Evolutionary conservation across 1,140 invertebrate species (phyloP).

Genomic region (Adelges cooleyi): DNA sequence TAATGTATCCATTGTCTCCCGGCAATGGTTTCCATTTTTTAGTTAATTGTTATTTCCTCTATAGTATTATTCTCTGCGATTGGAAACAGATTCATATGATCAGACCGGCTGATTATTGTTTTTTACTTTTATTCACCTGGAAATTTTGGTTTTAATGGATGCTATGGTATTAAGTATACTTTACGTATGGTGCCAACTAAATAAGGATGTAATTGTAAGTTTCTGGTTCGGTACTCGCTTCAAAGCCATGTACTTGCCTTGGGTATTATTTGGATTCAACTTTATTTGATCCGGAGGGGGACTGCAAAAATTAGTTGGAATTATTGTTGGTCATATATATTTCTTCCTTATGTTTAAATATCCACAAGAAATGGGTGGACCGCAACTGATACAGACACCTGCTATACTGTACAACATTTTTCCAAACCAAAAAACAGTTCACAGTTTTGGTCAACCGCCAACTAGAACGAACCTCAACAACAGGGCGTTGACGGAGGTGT

Average conservation of each 20-base stretch:
- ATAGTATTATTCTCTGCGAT: slow-evolving; percentile 82
- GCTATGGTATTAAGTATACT: slow-evolving; percentile 92
- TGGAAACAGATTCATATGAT: slow-evolving; percentile 88
- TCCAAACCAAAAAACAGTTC: slow-evolving; percentile 50
- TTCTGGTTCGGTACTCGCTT: slow-evolving; percentile 99
- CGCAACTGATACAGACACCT: neutral
- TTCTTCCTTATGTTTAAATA: slow-evolving; percentile 96
- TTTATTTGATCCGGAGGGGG: slow-evolving; percentile 83
- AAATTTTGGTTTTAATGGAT: slow-evolving; percentile 81
- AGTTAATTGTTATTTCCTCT: slow-evolving; percentile 95
- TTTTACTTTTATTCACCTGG: slow-evolving; percentile 91
- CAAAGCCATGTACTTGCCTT: slow-evolving; percentile 96
- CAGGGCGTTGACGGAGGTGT: slow-evolving; percentile 42
- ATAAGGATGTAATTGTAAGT: slow-evolving; percentile 86
- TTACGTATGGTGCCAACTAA: slow-evolving; percentile 97
- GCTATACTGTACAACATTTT: slow-evolving; percentile 46
- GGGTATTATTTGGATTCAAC: slow-evolving; percentile 92
- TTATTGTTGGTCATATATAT: slow-evolving; percentile 90
- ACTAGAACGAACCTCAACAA: slow-evolving; percentile 38
- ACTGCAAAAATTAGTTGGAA: slow-evolving; percentile 82
- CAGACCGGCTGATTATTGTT: slow-evolving; percentile 92
- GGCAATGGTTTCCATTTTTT: slow-evolving; percentile 92
- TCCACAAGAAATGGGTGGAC: slow-evolving; percentile 75
- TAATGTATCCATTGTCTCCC: slow-evolving; percentile 87
- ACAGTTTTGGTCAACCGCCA: slow-evolving; percentile 54